Conservation (phyloP, 2,888 invertebrate species). For the Drosophila imparisetae region DNA sequence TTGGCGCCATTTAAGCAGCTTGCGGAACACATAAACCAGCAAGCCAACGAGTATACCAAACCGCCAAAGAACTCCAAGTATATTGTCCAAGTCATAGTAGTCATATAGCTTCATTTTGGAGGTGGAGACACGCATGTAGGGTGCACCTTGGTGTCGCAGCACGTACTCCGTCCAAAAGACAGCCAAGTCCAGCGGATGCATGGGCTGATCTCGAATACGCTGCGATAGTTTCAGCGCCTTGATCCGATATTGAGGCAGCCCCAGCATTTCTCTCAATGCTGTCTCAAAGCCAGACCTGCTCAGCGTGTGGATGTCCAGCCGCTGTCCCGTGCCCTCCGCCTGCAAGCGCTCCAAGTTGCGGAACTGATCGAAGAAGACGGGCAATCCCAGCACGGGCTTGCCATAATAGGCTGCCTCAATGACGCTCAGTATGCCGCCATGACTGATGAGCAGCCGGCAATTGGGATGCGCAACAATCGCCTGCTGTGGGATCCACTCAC, state of each 20-base stretch:
- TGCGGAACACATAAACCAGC: constrained; percentile 30
- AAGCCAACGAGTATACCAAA: constrained; percentile 24
- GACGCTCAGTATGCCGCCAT: constrained; percentile 85
- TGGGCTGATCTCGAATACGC: constrained; percentile 77
- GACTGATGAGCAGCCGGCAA: constrained; percentile 84
- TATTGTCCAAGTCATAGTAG: constrained; percentile 74
- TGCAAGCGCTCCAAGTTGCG: constrained; percentile 84
- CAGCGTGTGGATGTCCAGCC: constrained; percentile 79
- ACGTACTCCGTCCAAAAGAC: constrained; percentile 83
- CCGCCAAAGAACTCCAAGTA: constrained; percentile 53
- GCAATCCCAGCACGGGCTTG: constrained; percentile 85
- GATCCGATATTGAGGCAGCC: constrained; percentile 50
- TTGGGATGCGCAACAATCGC: constrained; percentile 85
- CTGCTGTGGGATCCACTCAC: constrained; percentile 84
- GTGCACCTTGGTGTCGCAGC: constrained; percentile 80
- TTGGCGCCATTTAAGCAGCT: background rate
- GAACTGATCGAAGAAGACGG: constrained; percentile 85
- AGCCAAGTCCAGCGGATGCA: constrained; percentile 76
- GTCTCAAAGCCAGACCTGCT: constrained; percentile 70
- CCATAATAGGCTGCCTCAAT: constrained; percentile 85
- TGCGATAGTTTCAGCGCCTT: constrained; percentile 60
- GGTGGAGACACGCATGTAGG: constrained; percentile 74
- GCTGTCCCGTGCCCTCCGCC: constrained; percentile 63
- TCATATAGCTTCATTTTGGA: constrained; percentile 75
- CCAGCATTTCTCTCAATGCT: constrained; percentile 59